These are phyloP conservation scores for Zosterops pallidus DNA, from an alignment of 2,113 vertebrate species.

Conservation along the genomic window DNA sequence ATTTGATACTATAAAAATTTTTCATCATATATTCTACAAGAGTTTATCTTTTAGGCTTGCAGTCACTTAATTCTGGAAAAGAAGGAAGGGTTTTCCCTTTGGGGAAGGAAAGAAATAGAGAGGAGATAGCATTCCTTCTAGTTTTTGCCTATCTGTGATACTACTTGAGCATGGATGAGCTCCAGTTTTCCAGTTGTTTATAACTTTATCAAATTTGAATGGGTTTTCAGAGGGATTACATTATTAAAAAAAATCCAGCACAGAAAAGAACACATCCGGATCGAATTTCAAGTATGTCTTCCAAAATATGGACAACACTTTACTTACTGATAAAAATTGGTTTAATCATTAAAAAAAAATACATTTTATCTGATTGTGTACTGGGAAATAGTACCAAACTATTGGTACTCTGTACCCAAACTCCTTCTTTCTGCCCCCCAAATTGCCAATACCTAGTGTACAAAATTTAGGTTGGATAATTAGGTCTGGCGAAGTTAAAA, in stretches of 20 bases:
- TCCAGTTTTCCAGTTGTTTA: slow-evolving; percentile 37
- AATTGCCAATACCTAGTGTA: neutral
- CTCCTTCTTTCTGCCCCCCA: neutral
- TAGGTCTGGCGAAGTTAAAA: neutral
- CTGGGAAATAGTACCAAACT: neutral
- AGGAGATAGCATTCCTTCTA: neutral
- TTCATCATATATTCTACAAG: neutral
- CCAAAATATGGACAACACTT: neutral
- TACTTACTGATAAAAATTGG: neutral
- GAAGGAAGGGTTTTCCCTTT: neutral
- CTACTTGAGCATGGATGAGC: neutral
- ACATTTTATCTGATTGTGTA: neutral
- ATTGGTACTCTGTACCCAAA: neutral
- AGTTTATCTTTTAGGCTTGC: neutral
- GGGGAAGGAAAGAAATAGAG: neutral
- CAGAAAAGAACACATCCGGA: neutral
- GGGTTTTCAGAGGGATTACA: neutral
- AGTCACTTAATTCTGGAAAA: neutral
- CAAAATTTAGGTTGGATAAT: neutral
- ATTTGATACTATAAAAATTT: neutral
- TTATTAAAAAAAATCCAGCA: neutral
- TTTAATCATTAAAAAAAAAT: neutral
- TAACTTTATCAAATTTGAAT: slow-evolving; percentile 12
- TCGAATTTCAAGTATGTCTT: neutral
- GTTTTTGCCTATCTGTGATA: neutral